Evolutionary conservation across 2,113 vertebrate genomes (phyloP).

Genomic region (Procavia capensis): DNA sequence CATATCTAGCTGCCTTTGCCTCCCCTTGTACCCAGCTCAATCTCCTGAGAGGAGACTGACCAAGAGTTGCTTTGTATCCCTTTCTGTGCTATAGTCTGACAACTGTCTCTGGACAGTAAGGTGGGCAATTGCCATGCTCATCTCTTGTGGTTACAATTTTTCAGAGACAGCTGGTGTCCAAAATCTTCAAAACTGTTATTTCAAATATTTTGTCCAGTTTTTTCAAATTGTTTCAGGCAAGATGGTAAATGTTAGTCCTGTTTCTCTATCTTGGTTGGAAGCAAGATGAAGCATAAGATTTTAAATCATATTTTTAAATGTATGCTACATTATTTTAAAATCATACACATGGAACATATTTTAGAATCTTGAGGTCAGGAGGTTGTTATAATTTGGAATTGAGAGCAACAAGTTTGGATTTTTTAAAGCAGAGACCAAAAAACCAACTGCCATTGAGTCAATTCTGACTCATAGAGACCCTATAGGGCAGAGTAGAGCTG

Average conservation of each 20-base stretch:
- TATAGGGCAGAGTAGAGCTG: no score
- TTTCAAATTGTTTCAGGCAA: neutral
- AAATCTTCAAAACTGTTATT: neutral
- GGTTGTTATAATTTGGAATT: no score
- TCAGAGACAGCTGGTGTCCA: neutral
- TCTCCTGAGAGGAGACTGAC: neutral
- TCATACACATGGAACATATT: neutral
- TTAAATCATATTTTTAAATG: neutral
- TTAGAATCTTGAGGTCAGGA: neutral
- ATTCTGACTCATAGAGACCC: no score
- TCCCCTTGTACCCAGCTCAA: neutral
- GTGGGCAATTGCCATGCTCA: neutral
- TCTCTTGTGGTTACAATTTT: neutral
- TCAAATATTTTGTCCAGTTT: neutral
- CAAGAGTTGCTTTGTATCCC: neutral
- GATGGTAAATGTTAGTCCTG: neutral
- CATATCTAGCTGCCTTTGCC: rapidly evolving
- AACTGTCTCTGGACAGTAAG: neutral
- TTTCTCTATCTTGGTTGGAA: neutral
- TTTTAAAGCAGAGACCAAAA: no score
- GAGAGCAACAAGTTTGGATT: no score
- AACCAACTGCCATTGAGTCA: no score
- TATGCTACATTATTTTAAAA: neutral
- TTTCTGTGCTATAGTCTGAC: neutral
- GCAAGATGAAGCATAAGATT: neutral